Conservation (phyloP, 1,140 invertebrate genomes). For the Mya arenaria region DNA sequence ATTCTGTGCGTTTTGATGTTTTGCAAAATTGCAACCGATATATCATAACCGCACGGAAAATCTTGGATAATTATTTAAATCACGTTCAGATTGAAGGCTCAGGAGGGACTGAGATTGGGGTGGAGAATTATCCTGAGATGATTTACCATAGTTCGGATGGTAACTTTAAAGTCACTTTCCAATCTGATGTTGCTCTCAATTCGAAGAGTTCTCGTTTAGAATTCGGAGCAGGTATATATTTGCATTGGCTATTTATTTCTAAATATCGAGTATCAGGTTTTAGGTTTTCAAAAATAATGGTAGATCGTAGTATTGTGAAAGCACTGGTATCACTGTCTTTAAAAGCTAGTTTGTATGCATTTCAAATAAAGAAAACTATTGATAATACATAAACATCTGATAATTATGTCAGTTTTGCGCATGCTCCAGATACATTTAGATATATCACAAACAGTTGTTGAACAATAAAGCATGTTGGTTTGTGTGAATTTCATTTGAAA, state of each 20-base stretch:
- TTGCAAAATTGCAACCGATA: too few relatives aligned
- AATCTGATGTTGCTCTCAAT: constrained; percentile 10
- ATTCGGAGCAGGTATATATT: constrained; percentile 5
- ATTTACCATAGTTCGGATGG: background rate
- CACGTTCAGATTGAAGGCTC: too few relatives aligned
- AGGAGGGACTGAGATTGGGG: background rate
- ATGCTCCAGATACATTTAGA: background rate
- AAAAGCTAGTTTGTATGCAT: too few relatives aligned
- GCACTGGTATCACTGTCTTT: background rate
- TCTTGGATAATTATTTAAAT: too few relatives aligned
- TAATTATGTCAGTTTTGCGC: too few relatives aligned
- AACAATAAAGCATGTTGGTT: background rate
- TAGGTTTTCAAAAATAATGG: too few relatives aligned
- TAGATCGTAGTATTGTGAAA: background rate
- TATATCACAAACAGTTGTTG: background rate
- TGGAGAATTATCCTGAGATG: background rate
- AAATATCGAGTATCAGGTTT: background rate
- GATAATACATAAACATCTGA: too few relatives aligned
- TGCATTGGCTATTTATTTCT: background rate
- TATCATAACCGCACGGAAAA: too few relatives aligned
- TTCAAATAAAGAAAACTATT: too few relatives aligned
- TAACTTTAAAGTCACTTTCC: background rate
- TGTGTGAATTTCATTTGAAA: background rate
- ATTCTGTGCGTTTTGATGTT: too few relatives aligned
- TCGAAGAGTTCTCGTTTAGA: background rate